Evolutionary conservation across 2,113 vertebrate genomes (phyloP), one percentile per base, ranked within the genome.

Genomic region (Miniopterus natalensis): DNA sequence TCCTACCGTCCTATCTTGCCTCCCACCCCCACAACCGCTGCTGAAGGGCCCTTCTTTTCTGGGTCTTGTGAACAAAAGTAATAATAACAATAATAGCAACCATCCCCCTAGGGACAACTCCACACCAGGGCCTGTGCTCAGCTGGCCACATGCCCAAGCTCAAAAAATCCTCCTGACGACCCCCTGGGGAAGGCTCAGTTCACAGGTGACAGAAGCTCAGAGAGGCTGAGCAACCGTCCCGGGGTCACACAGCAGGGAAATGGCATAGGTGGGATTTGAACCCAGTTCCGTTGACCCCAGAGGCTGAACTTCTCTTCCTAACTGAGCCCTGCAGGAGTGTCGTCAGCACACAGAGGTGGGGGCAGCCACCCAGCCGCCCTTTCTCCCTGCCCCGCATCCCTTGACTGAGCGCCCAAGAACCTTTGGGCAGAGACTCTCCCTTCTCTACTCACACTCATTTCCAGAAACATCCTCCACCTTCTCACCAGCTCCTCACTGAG

Each of bases 81-180:
- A n/a, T 25, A 29, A 57, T 1, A 84, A 57, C 7, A n/a, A 8
- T 3, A 40, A n/a, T 0, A 23, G 23, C 66, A 42, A 7, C 17
- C 49, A 7, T 1, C 11, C 49, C 31, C 27, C 2, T 0, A 4
- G 25, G 6, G 4, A 5, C 23, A 5, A 0, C 49, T 47, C 14
- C 10, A 13, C 0, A 1, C 20, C 21, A 5, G 77, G 53, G 23
- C 55, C 9, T 9, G 21, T 23, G 59, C 74, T 53, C 81, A 4
- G 31, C 17, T 2, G 1, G 55, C 27, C 42, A 13, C 11, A 0
- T 4, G 36, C 40, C 49, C 3, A 11, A 42, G 2, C 27, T 57
- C 20, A 18, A 31, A 80, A 15, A 59, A 15, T 4, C 65, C 20
- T 53, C 81, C 18, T 12, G 42, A 53, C 27, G 47, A 18, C 3